Conservation (phyloP, 2,797 vertebrate species). For the Chiroxiphia lanceolata region DNA sequence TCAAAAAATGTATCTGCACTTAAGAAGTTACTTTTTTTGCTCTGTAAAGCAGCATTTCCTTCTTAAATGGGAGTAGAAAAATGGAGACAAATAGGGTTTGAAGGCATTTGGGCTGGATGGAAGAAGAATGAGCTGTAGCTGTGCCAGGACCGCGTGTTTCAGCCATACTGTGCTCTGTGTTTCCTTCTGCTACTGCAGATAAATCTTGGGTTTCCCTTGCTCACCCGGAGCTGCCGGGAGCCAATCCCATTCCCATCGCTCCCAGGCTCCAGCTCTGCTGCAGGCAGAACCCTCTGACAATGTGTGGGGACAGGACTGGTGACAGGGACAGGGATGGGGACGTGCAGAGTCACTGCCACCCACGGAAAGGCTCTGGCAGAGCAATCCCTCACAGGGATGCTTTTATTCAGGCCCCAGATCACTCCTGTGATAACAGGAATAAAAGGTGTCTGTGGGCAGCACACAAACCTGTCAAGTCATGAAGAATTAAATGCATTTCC, state of each 20-base stretch:
- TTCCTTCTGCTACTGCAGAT: constrained; percentile 36
- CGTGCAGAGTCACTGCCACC: background rate
- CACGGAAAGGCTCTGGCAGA: background rate
- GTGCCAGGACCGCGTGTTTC: background rate
- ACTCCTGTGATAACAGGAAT: rapidly evolving
- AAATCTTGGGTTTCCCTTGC: background rate
- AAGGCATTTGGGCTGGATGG: constrained; percentile 9
- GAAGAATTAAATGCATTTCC: background rate
- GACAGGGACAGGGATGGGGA: rapidly evolving
- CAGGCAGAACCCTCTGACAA: background rate
- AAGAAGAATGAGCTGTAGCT: constrained; percentile 11
- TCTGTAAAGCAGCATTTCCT: background rate
- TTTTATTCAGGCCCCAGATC: background rate
- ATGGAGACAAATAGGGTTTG: constrained; percentile 7
- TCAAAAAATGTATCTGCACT: background rate
- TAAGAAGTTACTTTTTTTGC: background rate
- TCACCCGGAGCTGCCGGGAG: background rate
- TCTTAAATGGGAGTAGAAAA: background rate
- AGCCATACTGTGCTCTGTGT: background rate
- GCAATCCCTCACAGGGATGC: background rate
- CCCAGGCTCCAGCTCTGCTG: background rate
- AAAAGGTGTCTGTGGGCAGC: background rate
- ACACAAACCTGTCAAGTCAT: background rate
- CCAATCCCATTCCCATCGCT: background rate
- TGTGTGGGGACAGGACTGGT: rapidly evolving